These are phyloP conservation scores for Bembecia ichneumoniformis DNA, from an alignment of 2,888 invertebrate genomes.

Conservation along the genomic window DNA sequence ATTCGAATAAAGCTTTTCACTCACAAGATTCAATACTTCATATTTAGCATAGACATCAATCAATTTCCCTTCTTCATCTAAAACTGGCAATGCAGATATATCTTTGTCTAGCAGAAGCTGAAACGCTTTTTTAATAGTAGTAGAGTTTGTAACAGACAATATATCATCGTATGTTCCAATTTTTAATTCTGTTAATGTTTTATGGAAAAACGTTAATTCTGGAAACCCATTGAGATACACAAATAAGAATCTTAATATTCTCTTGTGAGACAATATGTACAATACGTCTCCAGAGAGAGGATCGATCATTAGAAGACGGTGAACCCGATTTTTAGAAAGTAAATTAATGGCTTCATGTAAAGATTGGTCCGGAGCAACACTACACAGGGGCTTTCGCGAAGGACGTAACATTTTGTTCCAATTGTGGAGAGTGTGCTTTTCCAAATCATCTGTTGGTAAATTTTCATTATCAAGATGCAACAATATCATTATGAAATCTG, in stretches of 20 bases:
- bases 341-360: slow-evolving; percentile 63
- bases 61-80: slow-evolving; percentile 53
- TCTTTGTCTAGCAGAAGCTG: slow-evolving; percentile 56
- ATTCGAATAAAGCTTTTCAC: slow-evolving; percentile 93
- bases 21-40: slow-evolving; percentile 82
- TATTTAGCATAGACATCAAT: slow-evolving; percentile 65
- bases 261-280: slow-evolving; percentile 61
- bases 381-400: slow-evolving; percentile 52
- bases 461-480: slow-evolving; percentile 54
- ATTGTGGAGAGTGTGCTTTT: slow-evolving; percentile 56
- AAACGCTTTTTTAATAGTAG: slow-evolving; percentile 57
- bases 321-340: slow-evolving; percentile 54
- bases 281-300: slow-evolving; percentile 54
- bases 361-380: slow-evolving; percentile 56
- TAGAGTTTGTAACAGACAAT: slow-evolving; percentile 49
- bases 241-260: slow-evolving; percentile 61
- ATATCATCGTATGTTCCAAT: slow-evolving; percentile 62
- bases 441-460: slow-evolving; percentile 57
- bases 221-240: slow-evolving; percentile 67
- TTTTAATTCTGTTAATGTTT: slow-evolving; percentile 53
- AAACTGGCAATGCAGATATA: slow-evolving; percentile 60
- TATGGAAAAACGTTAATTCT: slow-evolving; percentile 62
- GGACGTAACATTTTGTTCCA: slow-evolving; percentile 59
- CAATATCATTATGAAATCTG: slow-evolving; percentile 62
- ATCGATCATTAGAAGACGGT: slow-evolving; percentile 59